Evolutionary conservation across 2,888 invertebrate species (phyloP).

Genomic region (Lucinisca nassula): DNA sequence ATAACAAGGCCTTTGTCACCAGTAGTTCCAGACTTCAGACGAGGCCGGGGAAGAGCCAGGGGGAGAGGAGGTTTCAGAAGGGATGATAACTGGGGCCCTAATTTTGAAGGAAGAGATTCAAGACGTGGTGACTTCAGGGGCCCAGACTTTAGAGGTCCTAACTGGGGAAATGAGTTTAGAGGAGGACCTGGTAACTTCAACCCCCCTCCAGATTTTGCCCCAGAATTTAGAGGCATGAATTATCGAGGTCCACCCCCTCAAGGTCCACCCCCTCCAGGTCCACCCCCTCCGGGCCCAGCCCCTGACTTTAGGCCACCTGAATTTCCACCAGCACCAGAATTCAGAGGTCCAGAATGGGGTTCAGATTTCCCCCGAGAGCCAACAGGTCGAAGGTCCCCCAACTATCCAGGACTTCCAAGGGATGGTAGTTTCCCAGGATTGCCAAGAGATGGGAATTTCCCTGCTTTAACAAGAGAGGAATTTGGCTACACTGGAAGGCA

Average conservation of each 20-base stretch:
- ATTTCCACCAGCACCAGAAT: constrained; percentile 21
- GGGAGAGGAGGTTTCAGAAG: constrained; percentile 1
- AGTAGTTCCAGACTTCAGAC: constrained; percentile 30
- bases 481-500: background rate
- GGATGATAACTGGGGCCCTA: constrained; percentile 6
- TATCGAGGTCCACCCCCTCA: constrained; percentile 26
- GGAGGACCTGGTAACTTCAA: background rate
- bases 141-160: background rate
- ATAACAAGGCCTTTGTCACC: constrained; percentile 64
- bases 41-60: constrained; percentile 39
- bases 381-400: background rate
- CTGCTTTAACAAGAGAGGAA: background rate
- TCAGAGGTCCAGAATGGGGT: constrained; percentile 17
- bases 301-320: background rate
- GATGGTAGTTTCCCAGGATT: background rate
- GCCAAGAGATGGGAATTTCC: background rate
- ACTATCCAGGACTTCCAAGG: background rate
- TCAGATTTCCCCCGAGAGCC: background rate
- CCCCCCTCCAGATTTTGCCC: constrained; percentile 33
- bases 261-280: constrained; percentile 38
- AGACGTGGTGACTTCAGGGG: constrained; percentile 38
- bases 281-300: background rate
- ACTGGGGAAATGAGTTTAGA: background rate
- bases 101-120: background rate
- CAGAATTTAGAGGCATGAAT: constrained; percentile 37